These are phyloP conservation scores for Thomomys bottae DNA, from an alignment of 2,113 vertebrate species.

Conservation along the genomic window DNA sequence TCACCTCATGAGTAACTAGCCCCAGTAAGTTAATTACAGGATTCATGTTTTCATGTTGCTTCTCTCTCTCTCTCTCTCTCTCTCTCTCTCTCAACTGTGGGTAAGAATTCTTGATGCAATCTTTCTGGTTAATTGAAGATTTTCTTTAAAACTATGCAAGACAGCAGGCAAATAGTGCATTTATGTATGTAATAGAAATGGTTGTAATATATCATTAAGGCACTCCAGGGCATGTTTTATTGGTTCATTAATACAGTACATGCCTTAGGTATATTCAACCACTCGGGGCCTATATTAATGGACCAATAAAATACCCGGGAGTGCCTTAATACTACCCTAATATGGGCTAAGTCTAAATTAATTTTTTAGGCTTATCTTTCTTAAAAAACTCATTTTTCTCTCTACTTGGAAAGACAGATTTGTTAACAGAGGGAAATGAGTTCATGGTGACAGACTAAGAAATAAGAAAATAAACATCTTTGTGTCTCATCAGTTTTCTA, in stretches of 20 bases:
- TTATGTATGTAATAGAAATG: conserved; percentile 86
- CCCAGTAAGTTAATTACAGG: conserved; percentile 79
- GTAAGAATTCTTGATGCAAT: conserved; percentile 77
- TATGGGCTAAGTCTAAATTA: conserved; percentile 87
- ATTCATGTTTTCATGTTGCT: conserved; percentile 71
- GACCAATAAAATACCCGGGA: conserved; percentile 88
- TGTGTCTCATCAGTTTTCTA: conserved; percentile 31
- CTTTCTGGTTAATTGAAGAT: conserved; percentile 85
- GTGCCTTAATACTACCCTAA: conserved; percentile 85
- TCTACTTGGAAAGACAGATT: conserved; percentile 81
- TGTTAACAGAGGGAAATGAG: conserved; percentile 55
- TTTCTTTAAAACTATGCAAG: conserved; percentile 82
- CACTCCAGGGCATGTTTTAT: conserved; percentile 87
- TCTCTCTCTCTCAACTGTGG: conserved; percentile 54
- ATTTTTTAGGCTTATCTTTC: conserved; percentile 87
- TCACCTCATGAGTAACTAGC: conserved; percentile 69
- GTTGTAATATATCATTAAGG: conserved; percentile 85
- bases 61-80: conserved; percentile 28
- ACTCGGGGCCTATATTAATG: conserved; percentile 89
- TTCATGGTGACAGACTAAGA: conserved; percentile 69
- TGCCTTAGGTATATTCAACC: conserved; percentile 88
- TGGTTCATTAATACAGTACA: conserved; percentile 89
- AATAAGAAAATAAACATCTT: conserved; percentile 71
- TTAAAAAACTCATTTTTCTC: conserved; percentile 85
- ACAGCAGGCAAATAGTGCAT: conserved; percentile 83